A percentile compares a stretch with the other conserved stretches of the same genome.
These are phyloP conservation scores for Mizuhopecten yessoensis DNA, from an alignment of 1,140 invertebrate species.

Conservation along the genomic window DNA sequence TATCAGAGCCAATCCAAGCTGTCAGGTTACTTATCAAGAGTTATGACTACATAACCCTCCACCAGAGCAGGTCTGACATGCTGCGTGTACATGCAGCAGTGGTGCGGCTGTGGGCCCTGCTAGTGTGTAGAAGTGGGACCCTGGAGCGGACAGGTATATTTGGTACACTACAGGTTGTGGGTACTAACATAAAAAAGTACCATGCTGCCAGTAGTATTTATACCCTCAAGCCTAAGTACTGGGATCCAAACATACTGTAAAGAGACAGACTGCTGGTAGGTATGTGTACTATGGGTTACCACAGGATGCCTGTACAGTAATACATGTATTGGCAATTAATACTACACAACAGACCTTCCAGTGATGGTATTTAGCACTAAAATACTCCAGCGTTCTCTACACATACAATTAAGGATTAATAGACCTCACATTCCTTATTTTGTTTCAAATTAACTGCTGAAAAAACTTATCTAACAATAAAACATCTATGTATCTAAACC, in stretches of 20 bases:
- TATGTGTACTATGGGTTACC: background rate
- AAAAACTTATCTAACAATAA: no score
- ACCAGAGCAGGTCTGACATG: background rate
- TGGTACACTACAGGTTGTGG: background rate
- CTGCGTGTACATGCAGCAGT: background rate
- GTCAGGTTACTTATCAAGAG: slow-evolving; percentile 22
- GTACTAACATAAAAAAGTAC: background rate
- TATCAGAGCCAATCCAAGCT: background rate
- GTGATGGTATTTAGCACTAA: background rate
- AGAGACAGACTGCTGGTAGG: background rate
- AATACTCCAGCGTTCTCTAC: background rate
- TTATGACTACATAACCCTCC: slow-evolving; percentile 15
- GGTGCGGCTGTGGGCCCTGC: background rate
- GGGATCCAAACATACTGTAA: background rate
- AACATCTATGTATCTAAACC: no score
- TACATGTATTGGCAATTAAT: background rate
- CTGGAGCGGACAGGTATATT: background rate
- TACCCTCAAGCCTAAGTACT: background rate
- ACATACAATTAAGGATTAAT: background rate
- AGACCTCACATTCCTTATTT: background rate
- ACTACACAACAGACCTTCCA: background rate
- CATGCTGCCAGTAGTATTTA: background rate
- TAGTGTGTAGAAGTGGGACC: slow-evolving; percentile 28
- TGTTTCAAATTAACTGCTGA: background rate
- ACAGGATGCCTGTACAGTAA: background rate